A percentile compares a stretch with the other conserved stretches of the same genome.
These are phyloP conservation scores for Rhincodon typus DNA, from an alignment of 2,797 vertebrate species.

Conservation along the genomic window DNA sequence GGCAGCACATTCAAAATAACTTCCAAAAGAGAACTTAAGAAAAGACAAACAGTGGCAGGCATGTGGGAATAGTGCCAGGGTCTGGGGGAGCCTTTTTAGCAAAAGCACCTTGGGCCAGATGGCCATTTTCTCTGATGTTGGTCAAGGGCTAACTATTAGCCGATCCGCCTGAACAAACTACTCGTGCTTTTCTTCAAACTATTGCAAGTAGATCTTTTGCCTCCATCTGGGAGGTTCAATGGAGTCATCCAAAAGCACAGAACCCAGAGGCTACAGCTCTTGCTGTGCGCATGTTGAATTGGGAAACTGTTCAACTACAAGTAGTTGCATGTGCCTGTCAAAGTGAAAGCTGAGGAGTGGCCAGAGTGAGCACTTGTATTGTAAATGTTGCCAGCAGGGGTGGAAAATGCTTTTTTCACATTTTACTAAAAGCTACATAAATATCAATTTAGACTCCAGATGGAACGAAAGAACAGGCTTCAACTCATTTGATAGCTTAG, in stretches of 20 bases:
- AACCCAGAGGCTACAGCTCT: background rate
- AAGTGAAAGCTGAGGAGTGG: background rate
- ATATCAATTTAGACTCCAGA: background rate
- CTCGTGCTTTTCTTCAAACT: background rate
- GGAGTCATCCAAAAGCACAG: background rate
- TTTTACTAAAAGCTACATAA: background rate
- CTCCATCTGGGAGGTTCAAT: too few relatives aligned
- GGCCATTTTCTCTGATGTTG: background rate
- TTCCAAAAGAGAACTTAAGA: background rate
- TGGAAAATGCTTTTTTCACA: background rate
- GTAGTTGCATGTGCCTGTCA: background rate
- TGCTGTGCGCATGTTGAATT: background rate
- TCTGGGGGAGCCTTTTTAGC: background rate
- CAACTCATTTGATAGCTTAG: background rate
- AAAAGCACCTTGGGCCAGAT: background rate
- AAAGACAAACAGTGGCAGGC: background rate
- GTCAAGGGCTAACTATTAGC: background rate
- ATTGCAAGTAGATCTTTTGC: background rate
- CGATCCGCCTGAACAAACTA: too few relatives aligned
- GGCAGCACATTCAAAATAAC: background rate
- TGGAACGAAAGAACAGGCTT: background rate
- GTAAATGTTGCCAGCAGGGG: background rate
- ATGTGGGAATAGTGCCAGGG: background rate
- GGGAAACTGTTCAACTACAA: background rate
- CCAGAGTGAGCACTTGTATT: background rate